phyloP scores from a whole-genome alignment of 2,888 invertebrate genomes.

The Quadroppia sp. region DNA sequence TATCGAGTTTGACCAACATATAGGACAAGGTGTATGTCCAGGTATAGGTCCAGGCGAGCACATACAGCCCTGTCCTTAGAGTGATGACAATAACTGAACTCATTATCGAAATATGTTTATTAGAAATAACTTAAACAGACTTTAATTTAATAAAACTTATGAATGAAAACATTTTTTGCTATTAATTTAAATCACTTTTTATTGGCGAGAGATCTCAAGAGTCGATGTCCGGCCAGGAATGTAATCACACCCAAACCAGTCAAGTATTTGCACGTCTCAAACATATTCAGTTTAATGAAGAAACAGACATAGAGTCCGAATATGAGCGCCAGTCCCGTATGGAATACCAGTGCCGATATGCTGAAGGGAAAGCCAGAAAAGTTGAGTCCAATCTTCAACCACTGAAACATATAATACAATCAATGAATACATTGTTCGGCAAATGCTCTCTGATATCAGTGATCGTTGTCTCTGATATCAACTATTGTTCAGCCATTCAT shows the following conservation, averaged over 20 bases:
- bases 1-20: too few species aligned
- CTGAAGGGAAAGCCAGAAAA: slow-evolving; percentile 73
- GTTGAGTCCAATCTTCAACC: slow-evolving; percentile 82
- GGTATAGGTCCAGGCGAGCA: too few species aligned
- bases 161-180: background rate
- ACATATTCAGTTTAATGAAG: slow-evolving; percentile 94
- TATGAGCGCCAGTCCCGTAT: slow-evolving; percentile 79
- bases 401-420: slow-evolving; percentile 56
- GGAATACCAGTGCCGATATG: slow-evolving; percentile 79
- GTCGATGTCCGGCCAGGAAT: slow-evolving; percentile 86
- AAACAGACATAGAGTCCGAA: slow-evolving; percentile 81
- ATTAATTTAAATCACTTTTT: slow-evolving; percentile 1
- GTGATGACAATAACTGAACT: too few species aligned
- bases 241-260: slow-evolving; percentile 78
- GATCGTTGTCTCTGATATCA: background rate
- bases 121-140: background rate
- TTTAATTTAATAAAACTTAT: slow-evolving; percentile 13
- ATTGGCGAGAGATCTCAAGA: slow-evolving; percentile 72
- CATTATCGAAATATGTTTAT: background rate
- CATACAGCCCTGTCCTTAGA: too few species aligned
- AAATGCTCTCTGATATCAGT: slow-evolving; percentile 23
- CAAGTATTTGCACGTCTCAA: slow-evolving; percentile 85
- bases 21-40: too few species aligned
- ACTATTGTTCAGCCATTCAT: background rate
- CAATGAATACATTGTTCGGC: slow-evolving; percentile 6